A percentile compares a stretch with the other conserved stretches of the same genome.
phyloP scores from a whole-genome alignment of 2,113 vertebrate genomes.

The Erythrocercus mccallii region DNA sequence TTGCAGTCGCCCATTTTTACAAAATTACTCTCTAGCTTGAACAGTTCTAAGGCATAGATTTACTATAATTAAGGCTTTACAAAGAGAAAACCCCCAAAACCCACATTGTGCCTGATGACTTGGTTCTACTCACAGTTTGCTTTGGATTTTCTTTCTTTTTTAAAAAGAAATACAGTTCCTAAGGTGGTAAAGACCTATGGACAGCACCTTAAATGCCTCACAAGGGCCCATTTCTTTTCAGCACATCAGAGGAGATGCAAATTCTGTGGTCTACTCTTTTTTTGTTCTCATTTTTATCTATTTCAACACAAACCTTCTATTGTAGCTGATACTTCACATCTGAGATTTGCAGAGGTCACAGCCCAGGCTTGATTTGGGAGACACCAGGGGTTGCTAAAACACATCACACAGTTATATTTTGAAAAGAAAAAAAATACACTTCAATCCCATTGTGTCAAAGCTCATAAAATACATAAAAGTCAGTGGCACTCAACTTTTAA shows the following conservation, averaged over 20 bases:
- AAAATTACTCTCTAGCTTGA: background rate
- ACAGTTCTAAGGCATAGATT: background rate
- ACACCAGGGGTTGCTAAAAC: background rate
- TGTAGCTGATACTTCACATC: background rate
- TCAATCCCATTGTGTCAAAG: background rate
- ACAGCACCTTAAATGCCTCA: background rate
- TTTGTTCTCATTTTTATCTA: background rate
- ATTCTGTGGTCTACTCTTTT: background rate
- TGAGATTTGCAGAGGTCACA: background rate
- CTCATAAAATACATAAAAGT: background rate
- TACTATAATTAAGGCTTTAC: background rate
- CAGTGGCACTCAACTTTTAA: background rate
- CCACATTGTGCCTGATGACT: background rate
- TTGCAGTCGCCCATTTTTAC: background rate
- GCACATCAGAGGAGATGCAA: background rate
- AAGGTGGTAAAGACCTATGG: background rate
- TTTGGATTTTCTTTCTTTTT: background rate
- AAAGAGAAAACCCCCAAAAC: background rate
- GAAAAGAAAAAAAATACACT: background rate
- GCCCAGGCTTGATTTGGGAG: background rate
- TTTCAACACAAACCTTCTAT: background rate
- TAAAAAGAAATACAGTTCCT: background rate
- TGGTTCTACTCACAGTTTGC: background rate
- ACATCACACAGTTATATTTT: background rate
- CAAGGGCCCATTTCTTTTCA: background rate